Evolutionary conservation across 2,113 vertebrate species (phyloP).

Genomic region (Anguilla japonica): DNA sequence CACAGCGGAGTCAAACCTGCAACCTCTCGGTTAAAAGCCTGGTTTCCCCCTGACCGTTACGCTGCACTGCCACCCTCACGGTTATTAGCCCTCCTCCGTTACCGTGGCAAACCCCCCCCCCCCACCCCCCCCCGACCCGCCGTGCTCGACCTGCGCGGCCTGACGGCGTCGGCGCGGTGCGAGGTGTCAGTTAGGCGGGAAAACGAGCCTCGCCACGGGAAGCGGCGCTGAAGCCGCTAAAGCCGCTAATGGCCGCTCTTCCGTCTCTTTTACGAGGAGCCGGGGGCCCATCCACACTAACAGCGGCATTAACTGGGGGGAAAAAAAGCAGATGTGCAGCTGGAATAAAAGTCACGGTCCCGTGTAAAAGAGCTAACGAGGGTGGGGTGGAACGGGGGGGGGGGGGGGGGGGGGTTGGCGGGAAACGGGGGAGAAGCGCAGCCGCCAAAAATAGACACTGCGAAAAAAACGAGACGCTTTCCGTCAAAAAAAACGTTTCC

Average conservation of each 20-base stretch:
- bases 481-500: not conserved
- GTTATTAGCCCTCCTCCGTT: not conserved
- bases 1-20: too few species aligned
- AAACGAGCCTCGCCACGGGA: too few species aligned
- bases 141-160: too few species aligned
- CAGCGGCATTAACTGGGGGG: not conserved
- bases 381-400: too few species aligned
- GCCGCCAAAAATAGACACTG: slow-evolving; percentile 15
- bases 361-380: not conserved
- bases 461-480: not conserved
- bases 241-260: not conserved
- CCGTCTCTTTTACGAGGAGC: slow-evolving; percentile 3
- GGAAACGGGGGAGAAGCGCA: slow-evolving; percentile 2
- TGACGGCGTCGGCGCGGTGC: too few species aligned
- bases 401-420: too few species aligned
- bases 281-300: slow-evolving; percentile 10
- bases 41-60: too few species aligned
- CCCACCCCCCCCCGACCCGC: not conserved
- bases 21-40: too few species aligned
- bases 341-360: slow-evolving; percentile 3
- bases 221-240: not conserved
- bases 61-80: too few species aligned
- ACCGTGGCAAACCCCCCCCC: too few species aligned
- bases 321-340: slow-evolving; percentile 16
- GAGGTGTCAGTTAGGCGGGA: too few species aligned